Evolutionary conservation across 2,797 vertebrate species (phyloP), one percentile per base, ranked within the genome.

Genomic region (Hemibagrus guttatus): DNA sequence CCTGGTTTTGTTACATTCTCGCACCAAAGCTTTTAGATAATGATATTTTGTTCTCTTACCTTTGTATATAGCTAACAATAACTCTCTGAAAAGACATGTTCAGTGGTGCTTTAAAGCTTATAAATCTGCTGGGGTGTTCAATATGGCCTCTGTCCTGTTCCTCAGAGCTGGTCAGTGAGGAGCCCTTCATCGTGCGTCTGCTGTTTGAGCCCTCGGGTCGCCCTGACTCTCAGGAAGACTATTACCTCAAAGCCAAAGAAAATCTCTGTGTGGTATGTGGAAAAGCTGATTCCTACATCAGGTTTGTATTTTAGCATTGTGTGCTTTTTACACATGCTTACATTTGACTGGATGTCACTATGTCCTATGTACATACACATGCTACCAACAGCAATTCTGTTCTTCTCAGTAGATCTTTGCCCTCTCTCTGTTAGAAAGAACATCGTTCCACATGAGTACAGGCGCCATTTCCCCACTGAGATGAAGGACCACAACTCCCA

Each of bases 401-500:
- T 76, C 16, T 78, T 26, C 23, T 83, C 23, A n/a, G 21, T 39
- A 31, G n/a, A 6, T 4, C 3, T 54, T 39, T 68, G 14, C n/a
- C 6, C 71, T 31, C 52, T 85, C 58, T 61, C 42, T n/a, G 1
- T 82, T 52, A 99, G 98, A 94, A 99, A 99, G 91, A 99, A 99
- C 56, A 95, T 99, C 39, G 97, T 99, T 52, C 98, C 98, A 0
- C 98, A 99, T 0, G 98, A 99, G 89, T 99, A 99, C 94, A 92
- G 98, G 2, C 97, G 97, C 2, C 97, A 99, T 90, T 99, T 99
- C 81, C 98, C 98, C 46, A 93, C 95, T 0, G 97, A 99, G 93
- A 98, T 99, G 97, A 99, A 99, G 92, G 97, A 99, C 94, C 98
- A 99, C 94, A 99, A 98, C 92, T 99, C 98, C 4, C 98, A 99